Evolutionary conservation across 2,888 invertebrate species (phyloP).

Genomic region (Sepioteuthis lessoniana): DNA sequence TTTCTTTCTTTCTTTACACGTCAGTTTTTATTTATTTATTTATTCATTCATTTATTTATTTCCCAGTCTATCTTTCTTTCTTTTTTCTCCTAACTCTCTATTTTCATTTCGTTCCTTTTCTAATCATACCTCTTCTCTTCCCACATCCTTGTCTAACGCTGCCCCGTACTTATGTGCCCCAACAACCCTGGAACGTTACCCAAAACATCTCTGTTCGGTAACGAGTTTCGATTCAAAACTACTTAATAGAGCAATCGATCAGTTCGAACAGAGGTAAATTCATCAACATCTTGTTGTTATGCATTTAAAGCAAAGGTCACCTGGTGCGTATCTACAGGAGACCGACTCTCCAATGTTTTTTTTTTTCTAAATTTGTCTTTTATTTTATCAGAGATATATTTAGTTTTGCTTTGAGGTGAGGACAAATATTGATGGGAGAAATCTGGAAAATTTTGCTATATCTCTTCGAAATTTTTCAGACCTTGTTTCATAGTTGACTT

Average conservation of each 20-base stretch:
- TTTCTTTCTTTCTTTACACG: too few relatives aligned
- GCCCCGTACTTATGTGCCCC: neutral
- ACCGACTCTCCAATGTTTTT: neutral
- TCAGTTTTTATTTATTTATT: too few relatives aligned
- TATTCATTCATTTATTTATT: too few relatives aligned
- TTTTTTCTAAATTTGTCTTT: neutral
- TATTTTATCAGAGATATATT: neutral
- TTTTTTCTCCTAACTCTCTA: too few relatives aligned
- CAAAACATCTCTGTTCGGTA: slow-evolving; percentile 33
- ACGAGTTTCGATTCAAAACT: slow-evolving; percentile 12
- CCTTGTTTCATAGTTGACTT: too few relatives aligned
- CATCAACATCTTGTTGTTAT: slow-evolving; percentile 1
- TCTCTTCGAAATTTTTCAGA: too few relatives aligned
- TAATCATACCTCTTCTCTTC: neutral
- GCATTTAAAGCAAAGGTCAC: neutral
- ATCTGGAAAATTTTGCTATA: too few relatives aligned
- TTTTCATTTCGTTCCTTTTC: too few relatives aligned
- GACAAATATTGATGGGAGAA: neutral
- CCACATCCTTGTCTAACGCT: neutral
- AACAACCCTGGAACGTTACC: neutral
- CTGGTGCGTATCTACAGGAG: neutral
- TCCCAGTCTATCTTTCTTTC: too few relatives aligned
- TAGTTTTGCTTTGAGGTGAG: neutral
- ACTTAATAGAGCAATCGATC: neutral
- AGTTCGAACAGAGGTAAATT: neutral